These are phyloP conservation scores for Parauchenoglanis ngamensis DNA, from an alignment of 2,797 vertebrate genomes.

Conservation along the genomic window DNA sequence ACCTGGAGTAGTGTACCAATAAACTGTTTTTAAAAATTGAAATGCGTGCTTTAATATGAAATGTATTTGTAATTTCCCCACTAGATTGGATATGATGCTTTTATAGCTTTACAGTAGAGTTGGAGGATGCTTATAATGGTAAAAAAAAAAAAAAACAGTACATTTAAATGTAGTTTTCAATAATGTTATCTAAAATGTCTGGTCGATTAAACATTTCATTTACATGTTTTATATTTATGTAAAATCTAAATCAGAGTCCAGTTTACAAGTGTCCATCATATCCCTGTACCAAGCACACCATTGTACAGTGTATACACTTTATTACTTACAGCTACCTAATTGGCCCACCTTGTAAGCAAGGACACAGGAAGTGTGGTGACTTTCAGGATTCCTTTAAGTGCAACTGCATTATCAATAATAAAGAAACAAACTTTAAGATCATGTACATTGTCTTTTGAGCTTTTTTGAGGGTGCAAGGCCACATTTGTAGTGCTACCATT, in stretches of 20 bases:
- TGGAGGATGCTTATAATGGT: background rate
- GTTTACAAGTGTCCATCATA: background rate
- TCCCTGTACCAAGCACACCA: background rate
- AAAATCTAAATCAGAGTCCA: background rate
- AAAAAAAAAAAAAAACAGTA: background rate
- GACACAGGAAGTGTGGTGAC: background rate
- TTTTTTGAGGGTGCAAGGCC: background rate
- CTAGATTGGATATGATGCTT: background rate
- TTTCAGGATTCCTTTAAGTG: background rate
- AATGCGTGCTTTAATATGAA: background rate
- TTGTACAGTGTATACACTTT: background rate
- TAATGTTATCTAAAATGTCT: background rate
- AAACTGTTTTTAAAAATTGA: conserved; percentile 43
- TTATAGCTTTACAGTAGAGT: background rate
- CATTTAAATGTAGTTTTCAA: background rate
- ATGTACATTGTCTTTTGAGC: background rate
- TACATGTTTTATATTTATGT: background rate
- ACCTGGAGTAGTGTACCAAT: conserved; percentile 43
- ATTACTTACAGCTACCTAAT: background rate
- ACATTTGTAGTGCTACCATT: background rate
- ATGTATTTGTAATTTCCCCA: background rate
- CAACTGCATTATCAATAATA: background rate
- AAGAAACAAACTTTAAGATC: background rate
- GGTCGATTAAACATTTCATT: background rate
- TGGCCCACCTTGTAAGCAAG: background rate